Percentiles rank a stretch among this genome's conserved stretches.
These are phyloP conservation scores for Ictidomys tridecemlineatus DNA, from an alignment of 2,113 vertebrate genomes.

Conservation along the genomic window DNA sequence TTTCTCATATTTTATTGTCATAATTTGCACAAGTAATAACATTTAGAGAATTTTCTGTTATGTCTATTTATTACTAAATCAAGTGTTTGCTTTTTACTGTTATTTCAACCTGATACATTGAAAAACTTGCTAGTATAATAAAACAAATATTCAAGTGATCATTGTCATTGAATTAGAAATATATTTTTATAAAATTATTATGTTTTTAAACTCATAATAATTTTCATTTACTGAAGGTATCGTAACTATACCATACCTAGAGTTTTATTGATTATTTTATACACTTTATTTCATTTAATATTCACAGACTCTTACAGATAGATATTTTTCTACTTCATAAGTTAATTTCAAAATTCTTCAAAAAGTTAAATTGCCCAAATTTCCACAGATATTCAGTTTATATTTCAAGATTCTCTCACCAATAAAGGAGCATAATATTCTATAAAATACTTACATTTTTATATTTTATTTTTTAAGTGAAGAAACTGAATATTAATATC, in stretches of 20 bases:
- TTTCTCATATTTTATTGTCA: constrained; percentile 31
- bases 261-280: neutral
- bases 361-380: neutral
- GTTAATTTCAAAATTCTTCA: neutral
- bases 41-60: constrained; percentile 8
- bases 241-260: neutral
- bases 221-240: neutral
- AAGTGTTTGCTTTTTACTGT: neutral
- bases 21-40: constrained; percentile 42
- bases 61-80: neutral
- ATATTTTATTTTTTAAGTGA: neutral
- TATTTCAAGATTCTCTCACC: neutral
- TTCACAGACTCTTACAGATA: neutral
- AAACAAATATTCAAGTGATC: neutral
- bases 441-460: neutral
- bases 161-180: neutral
- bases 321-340: neutral
- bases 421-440: neutral
- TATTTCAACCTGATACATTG: neutral
- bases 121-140: neutral
- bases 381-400: neutral
- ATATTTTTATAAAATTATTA: constrained; percentile 8
- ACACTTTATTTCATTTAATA: neutral
- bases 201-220: neutral
- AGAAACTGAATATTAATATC: neutral